Evolutionary conservation across 2,888 invertebrate species (phyloP), one percentile per base, ranked within the genome.

Genomic region (Eristalis pertinax): DNA sequence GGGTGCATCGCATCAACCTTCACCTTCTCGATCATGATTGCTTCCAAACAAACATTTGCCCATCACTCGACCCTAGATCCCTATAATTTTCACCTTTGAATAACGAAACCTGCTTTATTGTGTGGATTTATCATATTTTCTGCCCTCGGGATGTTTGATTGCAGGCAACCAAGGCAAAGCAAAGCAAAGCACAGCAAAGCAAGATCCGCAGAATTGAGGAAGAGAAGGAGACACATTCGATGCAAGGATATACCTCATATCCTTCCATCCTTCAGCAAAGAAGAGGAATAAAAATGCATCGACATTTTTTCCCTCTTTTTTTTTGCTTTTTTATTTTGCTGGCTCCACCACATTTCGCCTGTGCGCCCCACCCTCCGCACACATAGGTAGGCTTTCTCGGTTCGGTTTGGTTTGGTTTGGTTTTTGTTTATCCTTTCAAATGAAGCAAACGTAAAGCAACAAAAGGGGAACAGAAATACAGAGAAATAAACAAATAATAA

Each of bases 121-220:
- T 79, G 78, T 67, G 83, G 75, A 83, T 79, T 87, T 87, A 87
- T 87, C 86, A 87, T 87, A 83, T 87, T 87, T 87, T 75, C 83
- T 83, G 43, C 86, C 86, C 83, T 79, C n/a, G 58, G 86, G 86
- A 75, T 87, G 70, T 87, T 86, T 87, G 83, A 87, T 83, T 87
- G 86, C 75, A 83, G 78, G 38, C 19, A n/a, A 50, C 15, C n/a
- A 15, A 43, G 5, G 43, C 43, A 65, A 74, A 64, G 67, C 8
- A 76, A 68, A 60, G 38, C 38, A 38, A 13, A 26, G 15, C 24
- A n/a, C n/a, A 64, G 67, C 8, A 76, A 68, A 60, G 38, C 38
- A 38, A 13, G 15, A 15, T 5, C 22, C 26, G 8, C 26, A 58
- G 35, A 56, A 58, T 32, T 35, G 58, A 13, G 35, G 29, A 73